Base-by-base conservation (phyloP, 1,140 invertebrate genomes). In the Procambarus virginalis region DNA sequence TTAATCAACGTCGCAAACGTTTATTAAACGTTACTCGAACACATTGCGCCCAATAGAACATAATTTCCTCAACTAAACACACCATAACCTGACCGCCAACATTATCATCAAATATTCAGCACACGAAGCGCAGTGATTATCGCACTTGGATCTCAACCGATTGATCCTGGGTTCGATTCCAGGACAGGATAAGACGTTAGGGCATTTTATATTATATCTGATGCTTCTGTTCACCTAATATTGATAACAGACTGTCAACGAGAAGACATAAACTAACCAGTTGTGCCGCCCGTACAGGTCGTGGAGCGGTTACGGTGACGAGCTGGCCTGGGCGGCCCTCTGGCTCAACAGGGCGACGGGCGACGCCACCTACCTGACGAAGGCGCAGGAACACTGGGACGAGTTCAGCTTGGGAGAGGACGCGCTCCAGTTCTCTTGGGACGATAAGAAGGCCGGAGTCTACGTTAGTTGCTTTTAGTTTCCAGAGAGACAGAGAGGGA, bases 371-470 rank as follows among this genome's bases (percentile, higher is more conserved):
- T 96, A 96, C 92, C 93, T 96, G 76, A 93, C 94, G 20, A 95
- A 95, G 55, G 95, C 95, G 2, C 94, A 94, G 68, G 92, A 94
- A 77, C 94, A 94, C 91, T 95, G 95, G 89, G 93, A 94, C 77
- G 94, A 95, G 86, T 95, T 95, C 87, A 93, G 94, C 45, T 22
- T 45, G 22, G 68, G 94, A 94, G 87, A 91, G 1, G 92, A 88
- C 8, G 93, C 92, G 89, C 93, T 77, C 75, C 22, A 93, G 17
- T 95, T 95, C 91, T 95, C 94, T 60, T 96, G 95, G 93, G 95
- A 96, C 91, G 95, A 95, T 91, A 96, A 96, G 92, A 93, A 94
- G 34, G 94, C 95, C 48, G 95, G 95, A 8, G 94, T 95, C 60
- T 95, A 95, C 93, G 95, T 95, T 70, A 91, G 84, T 87, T 68